phyloP scores from a whole-genome alignment of 2,797 vertebrate genomes.

The Coracias cyanogaster region DNA sequence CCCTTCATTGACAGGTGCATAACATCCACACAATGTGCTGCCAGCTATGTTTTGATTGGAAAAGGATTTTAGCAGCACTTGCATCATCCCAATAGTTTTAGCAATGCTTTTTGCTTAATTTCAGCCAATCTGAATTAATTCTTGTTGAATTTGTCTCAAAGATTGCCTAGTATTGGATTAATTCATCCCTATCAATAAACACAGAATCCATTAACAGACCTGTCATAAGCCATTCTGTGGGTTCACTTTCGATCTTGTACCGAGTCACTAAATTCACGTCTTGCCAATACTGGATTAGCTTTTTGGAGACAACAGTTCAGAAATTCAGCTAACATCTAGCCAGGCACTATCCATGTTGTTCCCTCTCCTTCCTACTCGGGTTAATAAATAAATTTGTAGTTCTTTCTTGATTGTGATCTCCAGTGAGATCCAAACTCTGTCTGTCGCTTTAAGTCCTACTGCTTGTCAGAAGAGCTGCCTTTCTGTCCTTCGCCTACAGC shows the following conservation, averaged over 20 bases:
- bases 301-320: neutral
- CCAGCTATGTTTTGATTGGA: neutral
- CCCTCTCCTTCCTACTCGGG: neutral
- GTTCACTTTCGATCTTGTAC: neutral
- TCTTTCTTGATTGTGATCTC: neutral
- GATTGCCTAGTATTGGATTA: neutral
- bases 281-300: neutral
- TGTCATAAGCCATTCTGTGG: neutral
- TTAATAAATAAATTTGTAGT: neutral
- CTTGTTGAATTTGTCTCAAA: neutral
- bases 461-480: neutral
- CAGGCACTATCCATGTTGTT: neutral
- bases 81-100: neutral
- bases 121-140: neutral
- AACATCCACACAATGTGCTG: neutral
- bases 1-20: neutral
- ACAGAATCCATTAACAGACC: neutral
- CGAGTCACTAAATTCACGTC: neutral
- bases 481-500: neutral
- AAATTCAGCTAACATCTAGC: neutral
- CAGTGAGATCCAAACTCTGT: neutral
- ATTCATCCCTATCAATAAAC: constrained; percentile 4
- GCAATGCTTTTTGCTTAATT: neutral
- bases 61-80: neutral
- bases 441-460: neutral